Evolutionary conservation across 2,797 vertebrate genomes (phyloP).

Genomic region (Triplophysa bombifrons): DNA sequence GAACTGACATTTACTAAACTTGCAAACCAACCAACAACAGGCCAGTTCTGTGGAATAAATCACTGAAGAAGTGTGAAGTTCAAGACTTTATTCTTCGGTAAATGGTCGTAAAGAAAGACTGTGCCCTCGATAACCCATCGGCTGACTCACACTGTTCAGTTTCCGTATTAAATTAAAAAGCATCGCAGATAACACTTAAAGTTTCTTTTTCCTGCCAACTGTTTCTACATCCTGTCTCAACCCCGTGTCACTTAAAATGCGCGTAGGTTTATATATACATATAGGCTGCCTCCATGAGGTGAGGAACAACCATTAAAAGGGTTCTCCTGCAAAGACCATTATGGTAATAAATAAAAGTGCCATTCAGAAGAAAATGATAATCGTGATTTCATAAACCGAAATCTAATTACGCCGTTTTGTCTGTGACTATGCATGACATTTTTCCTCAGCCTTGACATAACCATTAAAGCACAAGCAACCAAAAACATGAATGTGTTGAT

Average conservation of each 20-base stretch:
- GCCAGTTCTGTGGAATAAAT: background rate
- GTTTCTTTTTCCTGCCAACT: background rate
- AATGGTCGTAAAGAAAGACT: constrained; percentile 16
- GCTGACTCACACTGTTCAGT: constrained; percentile 4
- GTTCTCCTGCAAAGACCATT: constrained; percentile 13
- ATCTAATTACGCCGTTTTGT: constrained; percentile 69
- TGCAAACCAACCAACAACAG: constrained; percentile 7
- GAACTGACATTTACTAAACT: constrained; percentile 40
- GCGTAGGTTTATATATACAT: no score
- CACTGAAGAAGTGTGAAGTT: constrained; percentile 12
- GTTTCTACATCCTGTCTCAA: background rate
- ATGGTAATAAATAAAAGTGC: constrained; percentile 56
- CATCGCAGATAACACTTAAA: background rate
- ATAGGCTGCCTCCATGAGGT: background rate
- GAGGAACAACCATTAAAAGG: background rate
- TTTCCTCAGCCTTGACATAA: constrained; percentile 77
- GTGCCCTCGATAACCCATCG: background rate
- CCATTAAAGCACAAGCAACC: constrained; percentile 74
- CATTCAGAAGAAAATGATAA: constrained; percentile 57
- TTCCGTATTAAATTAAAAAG: constrained; percentile 8
- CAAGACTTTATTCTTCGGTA: constrained; percentile 13
- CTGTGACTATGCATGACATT: constrained; percentile 69
- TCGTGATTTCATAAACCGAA: constrained; percentile 64
- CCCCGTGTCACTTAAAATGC: no score
- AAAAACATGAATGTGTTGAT: constrained; percentile 76